Evolutionary conservation across 2,888 invertebrate species (phyloP).

Genomic region (Drosophila mayaguana): DNA sequence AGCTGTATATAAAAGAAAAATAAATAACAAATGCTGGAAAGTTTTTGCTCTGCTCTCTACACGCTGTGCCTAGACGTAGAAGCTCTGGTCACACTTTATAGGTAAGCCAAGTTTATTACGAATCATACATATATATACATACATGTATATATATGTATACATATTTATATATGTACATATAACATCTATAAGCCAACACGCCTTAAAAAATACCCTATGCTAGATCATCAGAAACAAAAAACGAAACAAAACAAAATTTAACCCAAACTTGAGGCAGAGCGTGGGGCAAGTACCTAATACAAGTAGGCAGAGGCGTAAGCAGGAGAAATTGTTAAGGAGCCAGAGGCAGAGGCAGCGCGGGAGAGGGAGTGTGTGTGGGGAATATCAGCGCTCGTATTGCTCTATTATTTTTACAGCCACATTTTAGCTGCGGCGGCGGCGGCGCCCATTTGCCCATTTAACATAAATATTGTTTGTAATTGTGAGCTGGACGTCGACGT

Average conservation of each 20-base stretch:
- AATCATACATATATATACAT: background rate
- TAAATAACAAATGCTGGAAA: background rate
- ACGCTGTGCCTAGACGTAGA: background rate
- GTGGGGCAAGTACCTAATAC: slow-evolving; percentile 23
- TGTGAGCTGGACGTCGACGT: slow-evolving; percentile 54
- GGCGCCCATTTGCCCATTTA: slow-evolving; percentile 73
- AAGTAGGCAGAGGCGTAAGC: slow-evolving; percentile 8
- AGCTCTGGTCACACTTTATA: background rate
- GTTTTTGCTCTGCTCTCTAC: background rate
- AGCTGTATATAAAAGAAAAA: background rate
- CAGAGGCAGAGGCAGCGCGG: too few relatives aligned
- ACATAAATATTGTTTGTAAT: slow-evolving; percentile 77
- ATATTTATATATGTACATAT: too few relatives aligned
- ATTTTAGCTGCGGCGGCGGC: slow-evolving; percentile 22
- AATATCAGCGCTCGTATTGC: slow-evolving; percentile 13
- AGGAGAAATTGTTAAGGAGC: background rate
- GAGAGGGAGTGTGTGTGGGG: background rate
- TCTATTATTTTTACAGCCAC: slow-evolving; percentile 42
- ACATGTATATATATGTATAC: background rate
- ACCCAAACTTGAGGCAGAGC: slow-evolving; percentile 30
- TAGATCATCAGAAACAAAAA: background rate
- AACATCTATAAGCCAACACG: background rate
- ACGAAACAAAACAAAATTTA: slow-evolving; percentile 7
- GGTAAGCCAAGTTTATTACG: background rate
- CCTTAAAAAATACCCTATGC: background rate